phyloP scores from a whole-genome alignment of 2,113 vertebrate species.

The Laticauda laticaudata region DNA sequence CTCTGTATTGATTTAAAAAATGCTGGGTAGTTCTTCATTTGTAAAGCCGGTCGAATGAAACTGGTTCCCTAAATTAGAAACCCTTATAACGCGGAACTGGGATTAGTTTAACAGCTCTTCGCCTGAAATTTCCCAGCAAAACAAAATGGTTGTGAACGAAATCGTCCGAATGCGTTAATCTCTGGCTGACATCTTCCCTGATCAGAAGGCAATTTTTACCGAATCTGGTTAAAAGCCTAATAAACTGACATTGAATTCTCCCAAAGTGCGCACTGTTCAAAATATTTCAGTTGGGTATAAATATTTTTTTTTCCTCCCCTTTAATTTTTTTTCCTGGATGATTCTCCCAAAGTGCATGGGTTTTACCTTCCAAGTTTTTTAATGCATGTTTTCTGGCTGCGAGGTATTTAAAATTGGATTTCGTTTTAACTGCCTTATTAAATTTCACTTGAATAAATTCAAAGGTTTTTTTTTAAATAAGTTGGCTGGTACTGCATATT shows the following conservation, averaged over 20 bases:
- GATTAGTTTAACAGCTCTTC: not conserved
- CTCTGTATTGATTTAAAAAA: constrained; percentile 12
- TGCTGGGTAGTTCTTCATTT: constrained; percentile 34
- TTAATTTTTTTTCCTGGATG: not conserved
- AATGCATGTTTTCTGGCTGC: not conserved
- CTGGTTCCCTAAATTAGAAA: constrained; percentile 30
- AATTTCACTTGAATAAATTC: not conserved
- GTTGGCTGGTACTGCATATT: not conserved
- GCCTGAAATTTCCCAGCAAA: not conserved
- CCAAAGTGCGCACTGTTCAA: not conserved
- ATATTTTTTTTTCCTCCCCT: not conserved
- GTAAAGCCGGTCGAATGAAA: constrained; percentile 47
- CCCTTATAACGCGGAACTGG: constrained; percentile 11
- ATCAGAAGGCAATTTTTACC: not conserved
- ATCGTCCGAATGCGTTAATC: not conserved
- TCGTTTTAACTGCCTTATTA: not conserved
- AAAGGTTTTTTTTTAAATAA: not conserved
- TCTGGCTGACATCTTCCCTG: not conserved
- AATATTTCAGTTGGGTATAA: not conserved
- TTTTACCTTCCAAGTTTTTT: not conserved
- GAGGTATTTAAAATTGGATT: not conserved
- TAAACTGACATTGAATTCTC: not conserved
- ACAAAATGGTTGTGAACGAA: not conserved
- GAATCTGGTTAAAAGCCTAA: not conserved
- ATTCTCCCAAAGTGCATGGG: not conserved